Evolutionary conservation across 2,888 invertebrate species (phyloP).

Genomic region (Abrostola tripartita): DNA sequence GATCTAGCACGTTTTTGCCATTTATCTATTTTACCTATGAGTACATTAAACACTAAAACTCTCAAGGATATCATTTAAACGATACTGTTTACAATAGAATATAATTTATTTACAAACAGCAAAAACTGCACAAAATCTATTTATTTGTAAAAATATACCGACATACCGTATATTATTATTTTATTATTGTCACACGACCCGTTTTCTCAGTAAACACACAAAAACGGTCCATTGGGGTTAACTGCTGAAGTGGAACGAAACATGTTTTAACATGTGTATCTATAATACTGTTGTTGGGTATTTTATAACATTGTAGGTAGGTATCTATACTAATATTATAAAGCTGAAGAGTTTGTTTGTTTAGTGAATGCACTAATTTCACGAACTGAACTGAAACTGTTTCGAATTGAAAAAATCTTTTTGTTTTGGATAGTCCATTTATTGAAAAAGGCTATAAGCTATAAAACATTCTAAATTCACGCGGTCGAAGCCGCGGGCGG

Average conservation of each 20-base stretch:
- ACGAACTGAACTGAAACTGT: too few relatives aligned
- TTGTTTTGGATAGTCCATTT: too few relatives aligned
- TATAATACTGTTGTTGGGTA: constrained; percentile 8
- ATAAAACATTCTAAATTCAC: too few relatives aligned
- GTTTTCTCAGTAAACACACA: constrained; percentile 6
- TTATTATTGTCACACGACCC: background rate
- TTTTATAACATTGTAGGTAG: constrained; percentile 11
- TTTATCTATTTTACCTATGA: too few relatives aligned
- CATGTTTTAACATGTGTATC: constrained; percentile 12
- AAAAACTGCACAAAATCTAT: constrained; percentile 22
- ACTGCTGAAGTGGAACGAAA: constrained; percentile 22
- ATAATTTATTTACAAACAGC: constrained; percentile 19
- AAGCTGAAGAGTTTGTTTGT: too few relatives aligned
- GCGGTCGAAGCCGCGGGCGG: too few relatives aligned
- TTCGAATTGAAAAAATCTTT: too few relatives aligned
- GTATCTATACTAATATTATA: too few relatives aligned
- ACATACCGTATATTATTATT: background rate
- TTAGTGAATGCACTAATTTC: too few relatives aligned
- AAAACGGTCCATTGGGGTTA: constrained; percentile 27
- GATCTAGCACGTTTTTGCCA: too few relatives aligned
- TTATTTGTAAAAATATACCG: constrained; percentile 4
- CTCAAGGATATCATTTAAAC: constrained; percentile 36
- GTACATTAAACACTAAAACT: background rate
- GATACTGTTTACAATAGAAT: constrained; percentile 10
- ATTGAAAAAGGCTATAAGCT: too few relatives aligned